These are phyloP conservation scores for Lasioglossum vierecki DNA, from an alignment of 2,888 invertebrate genomes.

Conservation along the genomic window DNA sequence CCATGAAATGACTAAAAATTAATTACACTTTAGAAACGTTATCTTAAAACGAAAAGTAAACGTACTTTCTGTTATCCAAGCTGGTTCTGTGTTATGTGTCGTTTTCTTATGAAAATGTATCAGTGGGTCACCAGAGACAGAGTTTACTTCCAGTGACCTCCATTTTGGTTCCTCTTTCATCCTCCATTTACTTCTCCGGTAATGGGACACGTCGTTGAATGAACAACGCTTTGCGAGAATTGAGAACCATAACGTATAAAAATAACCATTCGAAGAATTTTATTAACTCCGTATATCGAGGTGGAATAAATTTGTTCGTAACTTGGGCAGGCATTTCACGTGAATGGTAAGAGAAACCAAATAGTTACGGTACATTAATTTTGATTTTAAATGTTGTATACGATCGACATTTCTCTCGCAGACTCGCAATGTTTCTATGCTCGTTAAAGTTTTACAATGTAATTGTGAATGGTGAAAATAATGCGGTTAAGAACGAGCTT, in stretches of 20 bases:
- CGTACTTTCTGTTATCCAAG: background rate
- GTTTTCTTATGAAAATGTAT: constrained; percentile 75
- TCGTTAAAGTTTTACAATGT: background rate
- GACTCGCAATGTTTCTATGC: background rate
- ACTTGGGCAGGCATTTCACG: background rate
- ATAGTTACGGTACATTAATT: background rate
- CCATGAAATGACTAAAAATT: background rate
- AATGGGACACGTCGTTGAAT: background rate
- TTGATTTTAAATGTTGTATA: background rate
- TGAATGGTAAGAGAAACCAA: background rate
- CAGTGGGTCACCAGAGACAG: constrained; percentile 79
- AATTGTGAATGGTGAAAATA: constrained; percentile 34
- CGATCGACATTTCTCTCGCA: constrained; percentile 22
- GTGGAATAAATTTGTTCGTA: background rate
- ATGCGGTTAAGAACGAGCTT: background rate
- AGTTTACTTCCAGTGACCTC: constrained; percentile 77
- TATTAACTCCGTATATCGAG: background rate
- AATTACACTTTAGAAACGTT: background rate
- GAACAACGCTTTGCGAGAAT: background rate
- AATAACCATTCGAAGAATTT: background rate
- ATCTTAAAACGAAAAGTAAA: background rate
- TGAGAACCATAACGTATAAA: background rate
- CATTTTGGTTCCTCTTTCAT: constrained; percentile 54
- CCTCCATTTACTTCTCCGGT: constrained; percentile 26
- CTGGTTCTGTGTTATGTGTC: constrained; percentile 20